These are phyloP conservation scores for Hoplostethus mediterraneus DNA, from an alignment of 2,797 vertebrate genomes.

Conservation along the genomic window DNA sequence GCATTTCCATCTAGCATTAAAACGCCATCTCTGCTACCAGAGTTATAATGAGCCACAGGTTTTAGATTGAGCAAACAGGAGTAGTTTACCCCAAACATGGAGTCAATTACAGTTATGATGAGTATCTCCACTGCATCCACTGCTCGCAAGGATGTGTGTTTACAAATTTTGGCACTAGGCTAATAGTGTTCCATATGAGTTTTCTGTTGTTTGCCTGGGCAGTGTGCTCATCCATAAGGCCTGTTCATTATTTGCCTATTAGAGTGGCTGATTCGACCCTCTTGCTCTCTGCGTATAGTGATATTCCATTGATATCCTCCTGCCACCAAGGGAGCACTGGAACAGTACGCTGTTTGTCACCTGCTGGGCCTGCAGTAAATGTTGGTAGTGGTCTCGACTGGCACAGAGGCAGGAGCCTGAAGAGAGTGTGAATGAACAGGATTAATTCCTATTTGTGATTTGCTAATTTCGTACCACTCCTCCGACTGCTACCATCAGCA, in stretches of 20 bases:
- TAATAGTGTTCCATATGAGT: slow-evolving; percentile 56
- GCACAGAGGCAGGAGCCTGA: slow-evolving; percentile 39
- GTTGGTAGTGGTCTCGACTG: slow-evolving; percentile 13
- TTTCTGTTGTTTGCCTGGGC: slow-evolving; percentile 52
- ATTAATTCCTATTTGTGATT: slow-evolving; percentile 63
- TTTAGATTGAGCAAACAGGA: slow-evolving; percentile 57
- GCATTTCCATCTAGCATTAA: slow-evolving; percentile 31
- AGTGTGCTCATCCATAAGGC: slow-evolving; percentile 59
- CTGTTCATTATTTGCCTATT: slow-evolving; percentile 77
- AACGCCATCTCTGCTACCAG: slow-evolving; percentile 19
- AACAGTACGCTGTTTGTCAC: slow-evolving; percentile 23
- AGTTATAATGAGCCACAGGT: slow-evolving; percentile 54
- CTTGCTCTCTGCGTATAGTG: slow-evolving; percentile 42
- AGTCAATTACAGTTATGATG: slow-evolving; percentile 71
- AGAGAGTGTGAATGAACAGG: slow-evolving; percentile 44
- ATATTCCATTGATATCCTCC: slow-evolving; percentile 56
- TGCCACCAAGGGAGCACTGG: slow-evolving; percentile 16
- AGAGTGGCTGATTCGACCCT: slow-evolving; percentile 55
- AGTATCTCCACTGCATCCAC: slow-evolving; percentile 59
- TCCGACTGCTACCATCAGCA: slow-evolving; percentile 61
- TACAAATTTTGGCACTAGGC: slow-evolving; percentile 28
- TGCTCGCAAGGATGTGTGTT: slow-evolving; percentile 33
- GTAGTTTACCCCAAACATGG: slow-evolving; percentile 63
- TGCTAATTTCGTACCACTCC: slow-evolving; percentile 58
- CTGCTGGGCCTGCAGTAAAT: slow-evolving; percentile 32